Base-by-base conservation (phyloP, 2,113 vertebrate species). In the Tor tambroides region DNA sequence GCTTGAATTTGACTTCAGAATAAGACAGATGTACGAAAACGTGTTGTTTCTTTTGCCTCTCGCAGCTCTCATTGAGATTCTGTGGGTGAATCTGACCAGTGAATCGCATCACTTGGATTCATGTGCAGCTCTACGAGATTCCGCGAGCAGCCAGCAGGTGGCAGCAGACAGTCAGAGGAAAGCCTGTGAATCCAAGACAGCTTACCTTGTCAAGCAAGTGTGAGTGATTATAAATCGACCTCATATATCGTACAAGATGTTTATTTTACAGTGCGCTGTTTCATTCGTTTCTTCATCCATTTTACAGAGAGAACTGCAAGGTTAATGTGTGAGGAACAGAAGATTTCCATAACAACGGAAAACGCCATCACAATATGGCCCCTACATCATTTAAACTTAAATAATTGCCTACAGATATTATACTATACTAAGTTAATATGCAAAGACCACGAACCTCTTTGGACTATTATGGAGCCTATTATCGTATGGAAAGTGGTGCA, bases 81-180 rank as follows among this genome's bases (percentile, higher is more conserved):
- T 88, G 21, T 78, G 61, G 67, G 14, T 86, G 28, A 89, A 84
- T 65, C 3, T 88, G 51, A 67, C 11, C 15, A 35, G 35, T 59
- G 75, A 56, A 23, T 17, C 35, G 6, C 88, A 86, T 84, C 77
- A 79, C 15, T 80, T 86, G 19, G 61, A 86, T 15, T 80, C 90
- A 2, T 90, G 90, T 10, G 23, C 23, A 1, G 84, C 90, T 21
- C 61, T 84, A 11, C 11, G 49, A 11, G 81, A 77, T 23, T 86
- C 84, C 23, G 76, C 86, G 0, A 59, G 23, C 12, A 90, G 84
- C 10, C 86, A 72, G 30, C 71, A 86, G 49, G 14, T 30, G 23
- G 90, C 88, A 30, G 81, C 86, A 38, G 41, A 74, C 41, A 89
- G 84, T 84, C 84, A 74, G 61, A 78, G 69, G 49, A 88, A 86